Evolutionary conservation across 2,113 vertebrate species (phyloP), one percentile per base, ranked within the genome.

Genomic region (Dasypus novemcinctus): DNA sequence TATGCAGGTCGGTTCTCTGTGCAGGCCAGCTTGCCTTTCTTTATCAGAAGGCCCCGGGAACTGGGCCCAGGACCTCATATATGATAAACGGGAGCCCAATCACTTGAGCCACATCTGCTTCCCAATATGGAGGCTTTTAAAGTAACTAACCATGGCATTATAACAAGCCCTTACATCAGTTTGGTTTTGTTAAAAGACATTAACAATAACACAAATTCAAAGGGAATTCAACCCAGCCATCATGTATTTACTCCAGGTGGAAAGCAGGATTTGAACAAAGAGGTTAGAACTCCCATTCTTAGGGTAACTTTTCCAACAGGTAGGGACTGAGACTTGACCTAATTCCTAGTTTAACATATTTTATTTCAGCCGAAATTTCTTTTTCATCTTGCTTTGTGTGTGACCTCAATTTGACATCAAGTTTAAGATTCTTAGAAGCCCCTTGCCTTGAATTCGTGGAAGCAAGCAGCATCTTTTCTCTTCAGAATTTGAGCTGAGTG

Each of bases 251-350:
- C 17, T 23, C 52, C 27, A 59, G 15, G 21, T 90, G 64, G 43
- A 92, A 69, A n/a, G 11, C 38, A 87, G 90, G 29, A 74, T 90
- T 38, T 83, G 82, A 87, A 93, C 54, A 78, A 84, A 85, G 72
- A 91, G n/a, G 74, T 57, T 82, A 92, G 64, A 36, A 59, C 38
- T 74, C 84, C 29, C 46, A 75, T 68, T 75, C 64, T 36, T 79
- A 38, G 21, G 29, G 20, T 72, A 72, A 79, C 38, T 80, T 93
- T 59, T 54, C 18, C 27, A 41, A 78, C 9, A 41, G 52, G 38
- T 31, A 94, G 5, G 29, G 6, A 31, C 25, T 72, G 41, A 86
- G 38, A 80, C 20, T 75, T 23, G 15, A 83, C 57, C 84, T 89
- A 81, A 57, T 59, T 76, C 69, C 64, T 79, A 81, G 20, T 85